A percentile compares a stretch with the other conserved stretches of the same genome.
Evolutionary conservation across 2,797 vertebrate genomes (phyloP).

Genomic region (Nasua narica): DNA sequence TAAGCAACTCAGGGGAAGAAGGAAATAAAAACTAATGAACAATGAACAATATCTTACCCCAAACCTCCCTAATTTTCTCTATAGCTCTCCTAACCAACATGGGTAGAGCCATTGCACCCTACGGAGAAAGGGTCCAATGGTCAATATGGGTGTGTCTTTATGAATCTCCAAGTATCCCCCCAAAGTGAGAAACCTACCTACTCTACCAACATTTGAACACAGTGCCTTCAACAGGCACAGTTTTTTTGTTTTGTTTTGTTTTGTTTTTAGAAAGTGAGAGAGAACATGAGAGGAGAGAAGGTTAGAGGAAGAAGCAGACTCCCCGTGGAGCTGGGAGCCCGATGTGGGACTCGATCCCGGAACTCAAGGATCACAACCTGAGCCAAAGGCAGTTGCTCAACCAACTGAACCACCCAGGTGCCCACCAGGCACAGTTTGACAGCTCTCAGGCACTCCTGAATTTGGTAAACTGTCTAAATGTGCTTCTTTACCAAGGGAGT

Average conservation of each 20-base stretch:
- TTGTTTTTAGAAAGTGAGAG: too few species aligned
- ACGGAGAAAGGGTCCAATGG: rapidly evolving
- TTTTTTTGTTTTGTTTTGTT: too few species aligned
- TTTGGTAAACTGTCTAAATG: not conserved
- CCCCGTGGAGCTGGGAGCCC: too few species aligned
- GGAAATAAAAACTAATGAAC: not conserved
- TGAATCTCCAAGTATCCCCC: not conserved
- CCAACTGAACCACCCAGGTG: too few species aligned
- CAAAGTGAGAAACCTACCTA: not conserved
- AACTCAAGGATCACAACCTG: too few species aligned
- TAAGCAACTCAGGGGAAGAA: not conserved
- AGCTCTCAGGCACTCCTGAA: not conserved
- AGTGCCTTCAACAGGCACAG: not conserved
- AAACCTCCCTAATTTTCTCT: not conserved
- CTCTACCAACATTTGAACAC: rapidly evolving
- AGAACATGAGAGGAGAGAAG: too few species aligned
- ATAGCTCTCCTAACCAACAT: not conserved
- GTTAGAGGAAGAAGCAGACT: too few species aligned
- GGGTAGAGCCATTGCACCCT: not conserved
- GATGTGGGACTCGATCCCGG: too few species aligned
- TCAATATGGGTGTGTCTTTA: not conserved
- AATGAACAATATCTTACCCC: not conserved
- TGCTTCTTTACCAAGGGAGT: not conserved
- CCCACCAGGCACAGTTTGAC: too few species aligned
- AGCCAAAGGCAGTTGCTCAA: too few species aligned